Conservation (phyloP, 2,797 vertebrate species). For the Micromesistius poutassou region DNA sequence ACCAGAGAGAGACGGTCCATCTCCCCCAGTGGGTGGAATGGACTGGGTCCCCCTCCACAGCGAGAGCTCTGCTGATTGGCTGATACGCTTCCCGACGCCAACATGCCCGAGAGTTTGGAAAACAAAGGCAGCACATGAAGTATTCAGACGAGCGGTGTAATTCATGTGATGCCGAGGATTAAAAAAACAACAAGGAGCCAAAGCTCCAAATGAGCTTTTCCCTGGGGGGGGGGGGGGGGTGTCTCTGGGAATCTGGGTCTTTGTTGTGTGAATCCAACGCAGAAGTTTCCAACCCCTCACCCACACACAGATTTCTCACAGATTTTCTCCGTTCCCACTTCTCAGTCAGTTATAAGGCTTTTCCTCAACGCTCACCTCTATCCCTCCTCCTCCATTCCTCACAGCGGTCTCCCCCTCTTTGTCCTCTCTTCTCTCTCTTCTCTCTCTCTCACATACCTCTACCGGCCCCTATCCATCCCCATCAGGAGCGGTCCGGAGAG, state of each 20-base stretch:
- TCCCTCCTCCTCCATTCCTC: neutral
- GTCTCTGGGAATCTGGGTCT: slow-evolving; percentile 70
- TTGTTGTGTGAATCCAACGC: slow-evolving; percentile 72
- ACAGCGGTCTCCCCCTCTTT: neutral
- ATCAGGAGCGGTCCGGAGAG: slow-evolving; percentile 43
- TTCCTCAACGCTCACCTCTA: neutral
- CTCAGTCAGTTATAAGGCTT: slow-evolving; percentile 25
- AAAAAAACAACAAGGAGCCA: slow-evolving; percentile 4
- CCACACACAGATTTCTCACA: slow-evolving; percentile 29
- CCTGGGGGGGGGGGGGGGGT: neutral
- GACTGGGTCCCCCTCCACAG: neutral
- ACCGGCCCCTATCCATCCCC: neutral
- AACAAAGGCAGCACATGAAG: slow-evolving; percentile 60
- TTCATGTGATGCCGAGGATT: slow-evolving; percentile 24
- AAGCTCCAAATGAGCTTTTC: neutral
- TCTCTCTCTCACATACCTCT: neutral
- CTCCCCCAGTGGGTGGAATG: neutral
- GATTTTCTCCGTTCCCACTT: slow-evolving; percentile 37
- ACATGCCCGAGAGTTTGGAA: slow-evolving; percentile 51
- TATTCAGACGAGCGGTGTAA: slow-evolving; percentile 56
- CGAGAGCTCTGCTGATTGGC: neutral
- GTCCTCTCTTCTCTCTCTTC: slow-evolving; percentile 3
- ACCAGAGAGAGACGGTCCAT: neutral
- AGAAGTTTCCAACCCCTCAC: slow-evolving; percentile 68
- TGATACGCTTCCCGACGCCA: neutral